Conservation (phyloP, 1,140 invertebrate species). For the Tribolium madens region DNA sequence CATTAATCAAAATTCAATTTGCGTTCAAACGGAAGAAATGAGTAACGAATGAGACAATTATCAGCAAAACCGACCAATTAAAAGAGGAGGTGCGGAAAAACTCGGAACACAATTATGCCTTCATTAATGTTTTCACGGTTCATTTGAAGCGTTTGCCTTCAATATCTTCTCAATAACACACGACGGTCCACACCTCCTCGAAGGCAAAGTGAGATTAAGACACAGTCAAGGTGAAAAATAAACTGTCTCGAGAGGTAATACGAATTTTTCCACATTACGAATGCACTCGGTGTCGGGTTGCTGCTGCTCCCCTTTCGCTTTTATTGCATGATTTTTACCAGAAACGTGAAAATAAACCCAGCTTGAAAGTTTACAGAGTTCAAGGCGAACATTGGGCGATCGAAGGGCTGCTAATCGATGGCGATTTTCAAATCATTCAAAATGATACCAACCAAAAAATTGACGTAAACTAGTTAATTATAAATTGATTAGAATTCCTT, state of each 20-base stretch:
- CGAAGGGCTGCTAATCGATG: background rate
- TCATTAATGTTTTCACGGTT: slow-evolving; percentile 2
- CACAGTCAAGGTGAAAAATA: background rate
- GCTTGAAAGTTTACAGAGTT: background rate
- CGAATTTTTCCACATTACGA: background rate
- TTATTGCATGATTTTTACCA: background rate
- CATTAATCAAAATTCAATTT: slow-evolving; percentile 38
- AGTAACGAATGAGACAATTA: slow-evolving; percentile 12
- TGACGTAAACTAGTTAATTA: background rate
- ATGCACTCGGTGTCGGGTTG: background rate
- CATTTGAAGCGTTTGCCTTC: background rate
- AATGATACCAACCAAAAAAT: no score
- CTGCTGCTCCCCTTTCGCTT: background rate
- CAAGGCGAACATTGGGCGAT: background rate
- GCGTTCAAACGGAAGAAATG: background rate
- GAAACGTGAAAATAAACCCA: background rate
- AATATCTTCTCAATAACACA: background rate
- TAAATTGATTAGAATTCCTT: background rate
- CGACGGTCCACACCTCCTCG: background rate
- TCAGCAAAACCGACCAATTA: slow-evolving; percentile 1
- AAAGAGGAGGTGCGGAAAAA: background rate
- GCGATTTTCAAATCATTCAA: background rate
- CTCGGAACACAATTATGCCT: background rate
- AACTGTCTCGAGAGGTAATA: background rate
- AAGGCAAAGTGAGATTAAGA: background rate